A percentile compares a stretch with the other conserved stretches of the same genome.
These are phyloP conservation scores for Apis mellifera DNA, from an alignment of 1,140 invertebrate genomes.

Conservation along the genomic window Amel_HAv3.1 CM009932.2:10647501-10648000, in stretches of 20 bases:
- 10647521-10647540: conserved; percentile 74
- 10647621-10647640: conserved; percentile 17
- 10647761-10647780: conserved; percentile 70
- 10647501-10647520: conserved; percentile 60
- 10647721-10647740: conserved; percentile 42
- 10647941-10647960: background rate
- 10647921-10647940: conserved; percentile 14
- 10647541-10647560: conserved; percentile 65
- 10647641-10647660: background rate
- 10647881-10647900: conserved; percentile 8
- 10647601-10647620: conserved; percentile 65
- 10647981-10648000: background rate
- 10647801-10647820: conserved; percentile 62
- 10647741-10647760: conserved; percentile 75
- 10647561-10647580: conserved; percentile 16
- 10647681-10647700: conserved; percentile 39
- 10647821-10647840: conserved; percentile 54
- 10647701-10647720: conserved; percentile 61
- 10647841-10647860: conserved; percentile 60
- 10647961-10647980: conserved; percentile 27
- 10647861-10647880: conserved; percentile 56
- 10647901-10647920: conserved; percentile 28
- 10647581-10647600: conserved; percentile 67
- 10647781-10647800: conserved; percentile 37
- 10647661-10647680: conserved; percentile 29